Evolutionary conservation across 2,113 vertebrate species (phyloP), one percentile per base, ranked within the genome.

Genomic region (Hippocampus mohnikei): DNA sequence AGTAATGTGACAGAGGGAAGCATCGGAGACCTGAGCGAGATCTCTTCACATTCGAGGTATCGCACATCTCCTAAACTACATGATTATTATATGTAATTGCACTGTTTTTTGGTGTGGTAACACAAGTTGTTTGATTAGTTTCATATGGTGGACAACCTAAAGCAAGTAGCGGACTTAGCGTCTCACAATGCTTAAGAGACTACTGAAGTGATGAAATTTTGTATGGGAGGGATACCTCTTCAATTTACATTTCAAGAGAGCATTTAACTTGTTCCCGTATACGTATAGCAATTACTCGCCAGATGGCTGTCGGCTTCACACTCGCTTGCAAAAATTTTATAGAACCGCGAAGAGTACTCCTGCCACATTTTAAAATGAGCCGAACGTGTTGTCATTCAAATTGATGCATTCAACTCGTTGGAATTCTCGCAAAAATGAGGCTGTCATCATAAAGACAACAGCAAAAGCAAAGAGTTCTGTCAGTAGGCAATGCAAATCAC

Each of bases 1-100:
- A 66, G 94, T 52, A 91, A 93, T 0, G 79, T 85, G 0, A 92
- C 91, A 0, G 94, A 95, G 0, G 94, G 95, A 80, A 97, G 95
- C 85, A 90, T 94, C 72, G 95, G 95, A 1, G 95, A 98, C 90
- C 93, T 98, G 59, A 98, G 95, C 2, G 95, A 98, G 86, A 93
- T 94, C 72, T 95, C 96, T 0, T 97, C 97, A 23, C 96, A 97
- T 70, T 96, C 95, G 76, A 98, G 97, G 96, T 98, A 86, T 0
- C 23, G 42, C 88, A 33, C 10, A 41, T 3, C 1, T 12, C 18
- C 29, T 63, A 0, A 69, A 63, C 7, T 8, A 13, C 6, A 3
- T 52, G 7, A 69, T 68, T 25, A 12, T 46, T 60, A 9, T 29
- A 53, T 59, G 18, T 16, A 21, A 41, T 11, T 37, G 29, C 50